A percentile compares a stretch with the other conserved stretches of the same genome.
phyloP scores from a whole-genome alignment of 2,113 vertebrate species.

The Paratilapia polleni region DNA sequence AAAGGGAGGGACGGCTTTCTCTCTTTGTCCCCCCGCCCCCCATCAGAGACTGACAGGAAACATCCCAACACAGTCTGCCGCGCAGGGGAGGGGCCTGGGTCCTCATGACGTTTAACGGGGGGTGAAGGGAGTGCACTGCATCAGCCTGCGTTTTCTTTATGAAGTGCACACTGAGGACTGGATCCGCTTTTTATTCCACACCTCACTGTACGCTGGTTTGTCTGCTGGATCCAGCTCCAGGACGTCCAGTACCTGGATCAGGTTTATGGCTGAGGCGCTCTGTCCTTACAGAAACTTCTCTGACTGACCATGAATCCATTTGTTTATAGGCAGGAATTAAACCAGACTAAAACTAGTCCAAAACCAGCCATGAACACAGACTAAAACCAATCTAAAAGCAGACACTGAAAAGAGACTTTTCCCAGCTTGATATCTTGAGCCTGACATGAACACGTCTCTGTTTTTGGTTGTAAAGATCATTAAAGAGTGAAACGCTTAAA shows the following conservation, averaged over 20 bases:
- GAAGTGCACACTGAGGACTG: neutral
- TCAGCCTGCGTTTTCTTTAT: neutral
- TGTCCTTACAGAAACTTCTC: neutral
- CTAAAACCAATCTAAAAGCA: neutral
- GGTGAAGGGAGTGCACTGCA: neutral
- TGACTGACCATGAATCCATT: no score
- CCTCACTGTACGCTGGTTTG: neutral
- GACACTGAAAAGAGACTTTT: neutral
- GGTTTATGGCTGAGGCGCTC: neutral
- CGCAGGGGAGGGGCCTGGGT: neutral
- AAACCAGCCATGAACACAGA: neutral
- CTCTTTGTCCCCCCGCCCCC: neutral
- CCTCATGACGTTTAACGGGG: neutral
- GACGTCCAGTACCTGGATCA: neutral
- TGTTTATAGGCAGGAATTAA: no score
- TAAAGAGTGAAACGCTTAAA: neutral
- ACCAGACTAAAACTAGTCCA: no score
- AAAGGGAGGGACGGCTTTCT: slow-evolving; percentile 20
- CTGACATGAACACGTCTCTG: neutral
- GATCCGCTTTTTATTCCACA: neutral
- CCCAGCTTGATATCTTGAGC: neutral
- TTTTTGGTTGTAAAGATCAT: neutral
- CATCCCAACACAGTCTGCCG: slow-evolving; percentile 23
- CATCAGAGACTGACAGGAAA: slow-evolving; percentile 1
- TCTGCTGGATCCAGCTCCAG: neutral